phyloP scores from a whole-genome alignment of 2,797 vertebrate genomes.

The Mormyrops attenuatus region DNA sequence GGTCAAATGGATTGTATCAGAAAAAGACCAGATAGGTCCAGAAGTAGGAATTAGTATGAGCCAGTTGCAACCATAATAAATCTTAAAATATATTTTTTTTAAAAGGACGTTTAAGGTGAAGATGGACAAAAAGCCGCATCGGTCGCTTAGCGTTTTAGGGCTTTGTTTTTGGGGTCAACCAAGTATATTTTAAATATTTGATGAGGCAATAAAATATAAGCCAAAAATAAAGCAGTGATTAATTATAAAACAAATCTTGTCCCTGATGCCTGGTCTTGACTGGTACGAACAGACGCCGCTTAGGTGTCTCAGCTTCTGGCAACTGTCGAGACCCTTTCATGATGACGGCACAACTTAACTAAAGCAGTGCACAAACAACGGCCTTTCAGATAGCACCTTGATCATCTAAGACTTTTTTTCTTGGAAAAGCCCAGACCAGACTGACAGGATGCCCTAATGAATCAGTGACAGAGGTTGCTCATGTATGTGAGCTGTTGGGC shows the following conservation, averaged over 20 bases:
- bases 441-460: neutral
- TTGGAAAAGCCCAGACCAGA: slow-evolving; percentile 5
- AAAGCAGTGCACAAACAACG: neutral
- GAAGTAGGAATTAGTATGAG: neutral
- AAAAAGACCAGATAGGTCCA: neutral
- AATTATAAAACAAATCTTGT: neutral
- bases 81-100: neutral
- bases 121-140: neutral
- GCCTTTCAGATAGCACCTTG: neutral
- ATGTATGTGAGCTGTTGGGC: neutral
- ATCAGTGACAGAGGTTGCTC: slow-evolving; percentile 1
- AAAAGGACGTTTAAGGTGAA: neutral
- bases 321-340: neutral
- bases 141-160: neutral
- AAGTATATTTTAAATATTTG: neutral
- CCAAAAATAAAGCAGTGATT: neutral
- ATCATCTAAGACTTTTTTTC: slow-evolving; percentile 8
- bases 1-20: neutral
- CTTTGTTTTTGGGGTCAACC: neutral
- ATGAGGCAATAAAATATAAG: neutral
- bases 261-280: neutral
- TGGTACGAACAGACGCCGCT: neutral
- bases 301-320: neutral
- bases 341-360: neutral
- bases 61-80: neutral